Evolutionary conservation across 30 jellyfish, hydroid and myxozoan species (phyloP).

Genomic region (Hydractinia echinata): DNA sequence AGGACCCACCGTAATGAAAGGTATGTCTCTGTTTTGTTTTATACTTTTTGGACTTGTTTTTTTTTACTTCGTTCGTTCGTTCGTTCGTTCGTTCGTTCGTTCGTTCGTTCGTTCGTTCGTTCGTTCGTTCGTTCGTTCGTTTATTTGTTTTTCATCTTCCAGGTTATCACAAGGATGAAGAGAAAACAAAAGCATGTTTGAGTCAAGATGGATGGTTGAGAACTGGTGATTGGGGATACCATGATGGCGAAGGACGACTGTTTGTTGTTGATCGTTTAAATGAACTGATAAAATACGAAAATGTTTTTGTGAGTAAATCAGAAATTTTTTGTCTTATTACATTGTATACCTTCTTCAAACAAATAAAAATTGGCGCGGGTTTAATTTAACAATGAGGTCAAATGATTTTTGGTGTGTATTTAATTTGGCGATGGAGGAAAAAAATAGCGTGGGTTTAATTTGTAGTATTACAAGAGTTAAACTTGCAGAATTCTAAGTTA

Average conservation of each 20-base stretch:
- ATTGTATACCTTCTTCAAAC: too few species aligned
- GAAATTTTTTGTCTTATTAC: not conserved
- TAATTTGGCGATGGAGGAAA: too few species aligned
- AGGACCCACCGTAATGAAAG: slow-evolving; percentile 94
- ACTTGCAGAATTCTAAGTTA: too few species aligned
- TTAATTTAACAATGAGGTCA: too few species aligned
- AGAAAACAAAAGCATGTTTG: slow-evolving; percentile 59
- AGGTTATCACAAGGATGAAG: slow-evolving; percentile 65
- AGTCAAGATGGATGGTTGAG: slow-evolving; percentile 84
- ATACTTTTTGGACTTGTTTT: too few species aligned
- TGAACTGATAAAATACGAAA: slow-evolving; percentile 85
- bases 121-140: not conserved
- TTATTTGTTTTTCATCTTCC: not conserved
- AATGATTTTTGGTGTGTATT: too few species aligned
- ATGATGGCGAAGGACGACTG: slow-evolving; percentile 53
- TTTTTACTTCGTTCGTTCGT: not conserved
- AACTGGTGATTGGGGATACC: slow-evolving; percentile 88
- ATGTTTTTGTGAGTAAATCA: slow-evolving; percentile 38
- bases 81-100: not conserved
- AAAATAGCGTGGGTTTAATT: too few species aligned
- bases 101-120: not conserved
- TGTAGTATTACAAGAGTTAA: too few species aligned
- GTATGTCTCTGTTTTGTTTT: slow-evolving; percentile 17
- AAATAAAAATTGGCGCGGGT: too few species aligned
- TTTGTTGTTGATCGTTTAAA: slow-evolving; percentile 77